A percentile compares a stretch with the other conserved stretches of the same genome.
Evolutionary conservation across 2,888 invertebrate species (phyloP).

Genomic region (Tinea pellionella): DNA sequence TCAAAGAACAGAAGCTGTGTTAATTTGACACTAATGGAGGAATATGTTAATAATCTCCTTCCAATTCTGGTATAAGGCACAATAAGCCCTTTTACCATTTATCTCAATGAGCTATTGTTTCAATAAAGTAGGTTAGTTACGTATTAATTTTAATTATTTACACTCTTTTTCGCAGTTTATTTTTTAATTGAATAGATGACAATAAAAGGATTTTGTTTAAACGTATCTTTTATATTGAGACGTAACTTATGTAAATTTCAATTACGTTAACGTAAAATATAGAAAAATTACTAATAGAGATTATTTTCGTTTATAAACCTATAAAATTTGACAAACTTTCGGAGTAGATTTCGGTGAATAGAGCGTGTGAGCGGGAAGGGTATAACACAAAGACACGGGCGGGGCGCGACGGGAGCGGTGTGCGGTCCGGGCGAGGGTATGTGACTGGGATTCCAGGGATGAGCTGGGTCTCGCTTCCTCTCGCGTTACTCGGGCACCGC

Average conservation of each 20-base stretch:
- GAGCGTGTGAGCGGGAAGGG: constrained; percentile 55
- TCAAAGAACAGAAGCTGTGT: background rate
- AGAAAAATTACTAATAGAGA: no score
- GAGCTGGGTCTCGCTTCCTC: constrained; percentile 66
- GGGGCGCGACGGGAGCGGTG: constrained; percentile 33
- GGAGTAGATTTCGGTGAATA: background rate
- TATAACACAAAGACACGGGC: constrained; percentile 38
- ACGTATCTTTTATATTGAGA: no score
- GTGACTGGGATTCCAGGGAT: constrained; percentile 70
- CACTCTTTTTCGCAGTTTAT: background rate
- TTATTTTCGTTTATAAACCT: no score
- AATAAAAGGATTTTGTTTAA: background rate
- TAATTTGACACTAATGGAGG: background rate
- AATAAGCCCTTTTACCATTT: background rate
- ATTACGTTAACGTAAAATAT: no score
- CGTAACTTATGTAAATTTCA: no score
- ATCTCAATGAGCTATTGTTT: background rate
- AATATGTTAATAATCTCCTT: background rate
- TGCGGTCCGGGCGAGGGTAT: constrained; percentile 59
- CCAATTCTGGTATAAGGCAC: background rate
- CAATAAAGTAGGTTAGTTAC: background rate
- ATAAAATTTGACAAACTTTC: background rate
- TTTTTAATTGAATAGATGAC: background rate
- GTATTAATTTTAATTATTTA: background rate
- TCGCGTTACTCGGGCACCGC: constrained; percentile 60